phyloP scores from a whole-genome alignment of 1,140 invertebrate species.

The Anoplophora glabripennis region DNA sequence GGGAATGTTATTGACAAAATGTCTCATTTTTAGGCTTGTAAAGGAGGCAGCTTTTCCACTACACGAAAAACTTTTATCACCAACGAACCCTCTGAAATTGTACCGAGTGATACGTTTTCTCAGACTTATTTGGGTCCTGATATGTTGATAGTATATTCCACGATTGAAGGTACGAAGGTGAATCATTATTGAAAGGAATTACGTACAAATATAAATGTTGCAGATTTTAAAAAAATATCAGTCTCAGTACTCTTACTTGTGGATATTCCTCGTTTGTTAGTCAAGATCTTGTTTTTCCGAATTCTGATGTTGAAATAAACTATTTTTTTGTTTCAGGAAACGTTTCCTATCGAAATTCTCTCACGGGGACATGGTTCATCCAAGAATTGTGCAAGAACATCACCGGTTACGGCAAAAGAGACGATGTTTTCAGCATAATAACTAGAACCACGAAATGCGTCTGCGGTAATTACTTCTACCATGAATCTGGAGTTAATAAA shows the following conservation, averaged over 20 bases:
- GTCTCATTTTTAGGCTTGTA: constrained; percentile 35
- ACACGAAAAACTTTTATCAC: not conserved
- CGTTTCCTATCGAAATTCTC: constrained; percentile 26
- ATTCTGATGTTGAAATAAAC: constrained; percentile 5
- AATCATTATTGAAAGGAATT: too few species aligned
- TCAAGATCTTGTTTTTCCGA: not conserved
- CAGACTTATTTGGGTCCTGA: constrained; percentile 25
- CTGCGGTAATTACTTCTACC: constrained; percentile 30
- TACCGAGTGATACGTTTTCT: constrained; percentile 10
- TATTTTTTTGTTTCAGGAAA: constrained; percentile 28
- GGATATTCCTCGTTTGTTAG: too few species aligned
- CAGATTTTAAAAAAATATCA: too few species aligned
- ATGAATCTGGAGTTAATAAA: not conserved
- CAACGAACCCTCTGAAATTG: constrained; percentile 7
- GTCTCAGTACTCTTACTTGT: too few species aligned
- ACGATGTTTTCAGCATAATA: constrained; percentile 39
- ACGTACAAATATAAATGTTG: too few species aligned
- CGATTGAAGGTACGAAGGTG: constrained; percentile 32
- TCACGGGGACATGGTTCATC: constrained; percentile 42
- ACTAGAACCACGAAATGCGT: constrained; percentile 41
- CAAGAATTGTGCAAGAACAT: constrained; percentile 46
- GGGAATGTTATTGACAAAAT: not conserved
- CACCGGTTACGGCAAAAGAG: constrained; percentile 37
- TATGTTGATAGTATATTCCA: constrained; percentile 36
- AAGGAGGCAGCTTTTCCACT: constrained; percentile 26